These are phyloP conservation scores for Suncus etruscus DNA, from an alignment of 2,113 vertebrate species.

Conservation along the genomic window DNA sequence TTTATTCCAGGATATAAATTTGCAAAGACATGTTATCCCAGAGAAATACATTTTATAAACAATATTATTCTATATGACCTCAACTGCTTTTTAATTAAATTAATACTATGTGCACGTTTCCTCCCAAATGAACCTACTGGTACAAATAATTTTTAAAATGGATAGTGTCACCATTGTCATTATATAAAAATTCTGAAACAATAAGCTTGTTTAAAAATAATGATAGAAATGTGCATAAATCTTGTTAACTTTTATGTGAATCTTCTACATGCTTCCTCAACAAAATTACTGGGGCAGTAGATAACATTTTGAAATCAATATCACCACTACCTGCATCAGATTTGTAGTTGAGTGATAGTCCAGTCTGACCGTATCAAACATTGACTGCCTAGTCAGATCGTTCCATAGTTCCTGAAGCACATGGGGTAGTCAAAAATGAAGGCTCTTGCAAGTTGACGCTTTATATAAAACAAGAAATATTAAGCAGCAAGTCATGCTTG, in stretches of 20 bases:
- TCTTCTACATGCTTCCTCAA: neutral
- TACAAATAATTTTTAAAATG: neutral
- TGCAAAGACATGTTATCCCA: neutral
- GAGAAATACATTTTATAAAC: neutral
- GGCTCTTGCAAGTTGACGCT: neutral
- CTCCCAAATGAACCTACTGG: neutral
- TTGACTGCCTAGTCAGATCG: neutral
- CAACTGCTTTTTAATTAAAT: neutral
- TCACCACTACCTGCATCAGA: neutral
- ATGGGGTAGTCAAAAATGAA: neutral
- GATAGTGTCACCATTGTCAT: neutral
- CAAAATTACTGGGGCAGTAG: neutral
- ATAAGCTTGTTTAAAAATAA: neutral
- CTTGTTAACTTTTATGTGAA: neutral
- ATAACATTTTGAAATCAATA: neutral
- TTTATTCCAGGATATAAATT: neutral
- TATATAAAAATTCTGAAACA: neutral
- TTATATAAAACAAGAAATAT: conserved; percentile 39
- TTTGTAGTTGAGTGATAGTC: neutral
- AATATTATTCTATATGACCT: neutral
- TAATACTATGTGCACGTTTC: neutral
- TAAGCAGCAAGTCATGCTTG: neutral
- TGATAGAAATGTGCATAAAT: neutral
- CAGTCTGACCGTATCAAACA: neutral
- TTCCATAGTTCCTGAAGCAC: neutral